Evolutionary conservation across 2,888 invertebrate species (phyloP), one percentile per base, ranked within the genome.

Genomic region (Alentia gelatinosa): DNA sequence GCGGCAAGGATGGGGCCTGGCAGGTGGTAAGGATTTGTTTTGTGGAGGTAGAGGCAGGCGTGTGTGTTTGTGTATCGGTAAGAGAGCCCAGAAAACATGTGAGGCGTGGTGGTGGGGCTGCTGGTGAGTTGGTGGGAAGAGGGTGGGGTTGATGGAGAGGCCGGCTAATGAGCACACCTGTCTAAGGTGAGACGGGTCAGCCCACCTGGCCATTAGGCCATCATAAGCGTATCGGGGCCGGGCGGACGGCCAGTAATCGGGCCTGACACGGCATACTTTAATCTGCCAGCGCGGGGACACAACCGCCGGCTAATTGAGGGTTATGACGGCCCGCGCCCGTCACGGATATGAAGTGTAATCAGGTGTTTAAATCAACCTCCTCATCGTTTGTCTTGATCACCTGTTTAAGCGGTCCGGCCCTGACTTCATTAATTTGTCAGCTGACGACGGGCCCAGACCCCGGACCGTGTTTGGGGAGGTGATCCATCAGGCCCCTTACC

Each of bases 351-450:
- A 35, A 79, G 79, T 79, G 79, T 79, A 86, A 86, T 86, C 86
- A 42, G 50, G 47, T 86, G 86, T 86, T 86, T 86, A 86, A 86
- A 86, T 86, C 86, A 86, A 86, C 42, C 86, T 86, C 86, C 35
- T 86, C 47, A 50, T 86, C 86, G 30, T 86, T 86, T 47, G 86
- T 86, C 86, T 86, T 86, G 47, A 86, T 86, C 86, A 47, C 50
- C 86, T 86, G 33, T 30, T 86, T 42, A 86, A 50, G 50, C 50
- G 86, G 86, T 86, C 47, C 47, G 30, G 86, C 47, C 86, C 50
- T 86, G 86, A 86, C 47, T 86, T 86, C 86, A 86, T 86, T 86
- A 86, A 86, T 86, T 83, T 83, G 83, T 83, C 83, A 83, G 83
- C 39, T 83, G 39, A 83, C 12, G 75, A 37, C 30, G 68, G 68